These are phyloP conservation scores for Prionailurus bengalensis DNA, from an alignment of 2,113 vertebrate genomes.

Conservation along the genomic window DNA sequence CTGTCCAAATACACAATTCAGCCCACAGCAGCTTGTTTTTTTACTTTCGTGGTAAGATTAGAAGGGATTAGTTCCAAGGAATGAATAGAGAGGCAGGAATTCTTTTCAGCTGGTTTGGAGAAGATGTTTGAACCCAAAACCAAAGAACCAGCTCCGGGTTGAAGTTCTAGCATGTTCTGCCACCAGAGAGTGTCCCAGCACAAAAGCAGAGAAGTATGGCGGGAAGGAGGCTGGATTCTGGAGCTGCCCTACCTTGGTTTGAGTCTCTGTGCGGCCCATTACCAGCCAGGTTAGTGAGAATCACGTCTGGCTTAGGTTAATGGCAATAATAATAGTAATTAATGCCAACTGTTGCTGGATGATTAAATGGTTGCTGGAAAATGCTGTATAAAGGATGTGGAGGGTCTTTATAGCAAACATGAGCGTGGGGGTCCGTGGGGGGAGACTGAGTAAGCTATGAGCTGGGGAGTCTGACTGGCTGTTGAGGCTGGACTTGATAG, in stretches of 20 bases:
- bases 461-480: neutral
- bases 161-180: neutral
- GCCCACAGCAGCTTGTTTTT: neutral
- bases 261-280: neutral
- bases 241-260: neutral
- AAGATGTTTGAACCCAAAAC: neutral
- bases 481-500: neutral
- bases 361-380: neutral
- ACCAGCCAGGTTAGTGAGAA: neutral
- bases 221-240: neutral
- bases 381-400: neutral
- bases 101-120: neutral
- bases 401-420: neutral
- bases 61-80: neutral
- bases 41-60: slow-evolving; percentile 39
- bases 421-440: neutral
- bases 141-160: neutral
- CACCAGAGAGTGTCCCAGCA: neutral
- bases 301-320: neutral
- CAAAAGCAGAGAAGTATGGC: neutral
- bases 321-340: neutral
- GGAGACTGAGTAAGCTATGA: neutral
- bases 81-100: neutral
- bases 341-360: neutral
- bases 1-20: neutral